A percentile compares a stretch with the other conserved stretches of the same genome.
These are phyloP conservation scores for Beroe ovata DNA, from an alignment of 37 sponge, comb jelly and placozoan genomes.

Conservation along the genomic window DNA sequence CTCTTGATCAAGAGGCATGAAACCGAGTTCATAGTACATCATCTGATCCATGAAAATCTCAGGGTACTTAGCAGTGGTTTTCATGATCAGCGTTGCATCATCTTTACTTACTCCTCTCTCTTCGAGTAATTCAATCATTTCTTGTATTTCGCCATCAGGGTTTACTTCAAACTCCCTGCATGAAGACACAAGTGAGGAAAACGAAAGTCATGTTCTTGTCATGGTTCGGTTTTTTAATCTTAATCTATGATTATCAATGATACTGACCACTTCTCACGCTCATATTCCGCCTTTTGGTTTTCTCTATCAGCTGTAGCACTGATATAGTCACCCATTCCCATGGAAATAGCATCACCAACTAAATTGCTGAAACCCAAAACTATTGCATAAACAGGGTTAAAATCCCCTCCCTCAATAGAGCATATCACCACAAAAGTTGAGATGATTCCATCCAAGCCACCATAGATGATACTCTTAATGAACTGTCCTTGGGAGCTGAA, in stretches of 20 bases:
- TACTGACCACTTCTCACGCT: constrained; percentile 57
- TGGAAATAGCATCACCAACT: constrained; percentile 60
- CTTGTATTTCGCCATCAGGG: constrained; percentile 28
- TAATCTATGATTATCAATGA: background rate
- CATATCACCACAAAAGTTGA: constrained; percentile 57
- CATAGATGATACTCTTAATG: constrained; percentile 56
- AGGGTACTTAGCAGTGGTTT: constrained; percentile 49
- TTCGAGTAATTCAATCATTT: constrained; percentile 28
- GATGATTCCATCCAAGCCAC: constrained; percentile 45
- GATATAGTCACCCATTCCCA: constrained; percentile 61
- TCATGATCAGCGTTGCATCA: constrained; percentile 18
- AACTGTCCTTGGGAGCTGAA: constrained; percentile 62
- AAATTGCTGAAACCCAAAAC: constrained; percentile 55
- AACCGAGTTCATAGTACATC: constrained; percentile 56
- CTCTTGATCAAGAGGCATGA: constrained; percentile 32
- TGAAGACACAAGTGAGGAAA: no score
- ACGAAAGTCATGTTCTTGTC: no score
- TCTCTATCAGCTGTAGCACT: constrained; percentile 58
- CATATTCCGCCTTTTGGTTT: constrained; percentile 39
- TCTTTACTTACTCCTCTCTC: constrained; percentile 12
- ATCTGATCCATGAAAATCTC: constrained; percentile 52
- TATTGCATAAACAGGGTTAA: constrained; percentile 44
- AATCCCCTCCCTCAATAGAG: constrained; percentile 44
- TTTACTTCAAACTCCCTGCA: constrained; percentile 35
- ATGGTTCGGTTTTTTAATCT: background rate